Percentiles rank a stretch among this genome's conserved stretches.
These are phyloP conservation scores for Macrotis lagotis DNA, from an alignment of 2,113 vertebrate species.

Conservation along the genomic window DNA sequence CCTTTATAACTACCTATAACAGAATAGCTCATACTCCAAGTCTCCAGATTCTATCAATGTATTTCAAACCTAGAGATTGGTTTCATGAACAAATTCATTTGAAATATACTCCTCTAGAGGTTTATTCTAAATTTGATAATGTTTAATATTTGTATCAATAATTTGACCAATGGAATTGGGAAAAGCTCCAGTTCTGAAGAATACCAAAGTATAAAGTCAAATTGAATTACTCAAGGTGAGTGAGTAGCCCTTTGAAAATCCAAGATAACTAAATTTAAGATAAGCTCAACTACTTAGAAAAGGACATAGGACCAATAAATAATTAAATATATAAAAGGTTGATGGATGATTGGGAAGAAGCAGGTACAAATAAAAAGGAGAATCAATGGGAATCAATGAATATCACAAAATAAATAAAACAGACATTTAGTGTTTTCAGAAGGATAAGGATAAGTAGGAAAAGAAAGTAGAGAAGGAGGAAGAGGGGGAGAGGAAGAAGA, in stretches of 20 bases:
- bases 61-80: not conserved
- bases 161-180: not conserved
- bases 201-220: not conserved
- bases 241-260: not conserved
- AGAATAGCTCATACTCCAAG: not conserved
- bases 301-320: not conserved
- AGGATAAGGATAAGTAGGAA: not conserved
- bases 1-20: not conserved
- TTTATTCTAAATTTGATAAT: not conserved
- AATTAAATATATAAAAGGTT: constrained; percentile 7
- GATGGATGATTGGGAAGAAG: not conserved
- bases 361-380: not conserved
- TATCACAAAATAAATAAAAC: not conserved
- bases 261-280: not conserved
- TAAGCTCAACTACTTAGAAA: not conserved
- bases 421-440: not conserved
- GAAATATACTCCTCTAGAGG: not conserved
- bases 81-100: not conserved
- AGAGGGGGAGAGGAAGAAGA: not conserved
- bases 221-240: not conserved
- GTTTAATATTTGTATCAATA: not conserved
- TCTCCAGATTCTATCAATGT: not conserved
- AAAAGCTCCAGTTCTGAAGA: not conserved
- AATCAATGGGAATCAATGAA: not conserved
- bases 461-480: not conserved